Percentiles rank a stretch among this genome's conserved stretches.
These are phyloP conservation scores for Drosophila albomicans DNA, from an alignment of 1,140 invertebrate species.

Conservation along the genomic window DNA sequence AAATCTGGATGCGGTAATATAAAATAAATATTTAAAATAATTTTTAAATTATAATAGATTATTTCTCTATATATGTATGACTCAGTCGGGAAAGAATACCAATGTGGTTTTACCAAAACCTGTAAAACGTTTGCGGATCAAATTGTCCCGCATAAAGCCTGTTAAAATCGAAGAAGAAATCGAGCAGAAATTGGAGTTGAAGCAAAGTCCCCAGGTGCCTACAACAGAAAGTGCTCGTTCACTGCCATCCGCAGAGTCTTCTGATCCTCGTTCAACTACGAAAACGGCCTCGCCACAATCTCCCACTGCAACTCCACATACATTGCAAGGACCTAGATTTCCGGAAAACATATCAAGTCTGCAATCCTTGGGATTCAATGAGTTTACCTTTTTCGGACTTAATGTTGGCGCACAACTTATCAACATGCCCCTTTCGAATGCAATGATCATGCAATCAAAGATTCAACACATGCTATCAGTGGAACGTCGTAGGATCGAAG, in stretches of 20 bases:
- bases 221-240: background rate
- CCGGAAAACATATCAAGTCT: background rate
- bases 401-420: conserved; percentile 67
- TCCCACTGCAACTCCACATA: background rate
- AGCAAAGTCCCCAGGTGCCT: background rate
- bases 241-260: background rate
- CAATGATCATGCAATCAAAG: conserved; percentile 69
- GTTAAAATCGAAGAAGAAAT: conserved; percentile 17
- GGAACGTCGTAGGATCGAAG: conserved; percentile 60
- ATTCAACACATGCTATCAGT: conserved; percentile 64
- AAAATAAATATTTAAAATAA: background rate
- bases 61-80: conserved; percentile 3
- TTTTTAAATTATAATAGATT: background rate
- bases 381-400: conserved; percentile 67
- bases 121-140: conserved; percentile 54
- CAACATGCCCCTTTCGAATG: conserved; percentile 63
- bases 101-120: background rate
- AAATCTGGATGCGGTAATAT: conserved; percentile 55
- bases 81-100: background rate
- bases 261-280: conserved; percentile 24
- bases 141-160: conserved; percentile 53
- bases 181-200: background rate
- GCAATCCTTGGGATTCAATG: conserved; percentile 48
- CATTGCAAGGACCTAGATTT: background rate
- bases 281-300: conserved; percentile 4